Evolutionary conservation across 2,888 invertebrate species (phyloP).

Genomic region (Drosophila glabriapex): DNA sequence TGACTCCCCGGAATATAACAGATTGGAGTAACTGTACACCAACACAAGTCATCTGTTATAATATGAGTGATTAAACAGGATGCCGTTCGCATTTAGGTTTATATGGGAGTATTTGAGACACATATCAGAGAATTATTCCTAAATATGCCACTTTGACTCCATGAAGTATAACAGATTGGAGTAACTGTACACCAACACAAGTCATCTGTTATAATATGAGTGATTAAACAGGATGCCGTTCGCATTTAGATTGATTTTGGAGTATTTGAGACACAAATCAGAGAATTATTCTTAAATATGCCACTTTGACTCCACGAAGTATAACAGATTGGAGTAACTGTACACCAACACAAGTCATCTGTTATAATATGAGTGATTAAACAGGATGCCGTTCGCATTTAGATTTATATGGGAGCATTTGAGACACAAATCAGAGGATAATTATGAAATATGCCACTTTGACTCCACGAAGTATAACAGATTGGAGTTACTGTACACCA

Average conservation of each 20-base stretch:
- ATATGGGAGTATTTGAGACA: conserved; percentile 46
- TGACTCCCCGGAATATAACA: too few species aligned
- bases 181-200: too few species aligned
- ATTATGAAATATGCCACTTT: conserved; percentile 47
- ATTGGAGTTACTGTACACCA: too few species aligned
- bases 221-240: too few species aligned
- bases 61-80: conserved; percentile 28
- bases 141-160: too few species aligned
- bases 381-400: conserved; percentile 27
- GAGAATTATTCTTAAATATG: background rate
- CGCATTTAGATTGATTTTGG: too few species aligned
- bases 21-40: conserved; percentile 42
- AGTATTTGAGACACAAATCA: background rate
- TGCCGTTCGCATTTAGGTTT: conserved; percentile 35
- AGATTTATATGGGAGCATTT: conserved; percentile 4
- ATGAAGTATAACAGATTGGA: too few species aligned
- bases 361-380: conserved; percentile 28
- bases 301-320: conserved; percentile 10
- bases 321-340: background rate
- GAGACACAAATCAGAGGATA: conserved; percentile 2
- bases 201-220: too few species aligned
- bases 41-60: conserved; percentile 8
- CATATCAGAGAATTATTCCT: too few species aligned
- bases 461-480: conserved; percentile 9
- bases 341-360: conserved; percentile 54